phyloP scores from a whole-genome alignment of 2,888 invertebrate genomes.

The Torymus auratus region DNA sequence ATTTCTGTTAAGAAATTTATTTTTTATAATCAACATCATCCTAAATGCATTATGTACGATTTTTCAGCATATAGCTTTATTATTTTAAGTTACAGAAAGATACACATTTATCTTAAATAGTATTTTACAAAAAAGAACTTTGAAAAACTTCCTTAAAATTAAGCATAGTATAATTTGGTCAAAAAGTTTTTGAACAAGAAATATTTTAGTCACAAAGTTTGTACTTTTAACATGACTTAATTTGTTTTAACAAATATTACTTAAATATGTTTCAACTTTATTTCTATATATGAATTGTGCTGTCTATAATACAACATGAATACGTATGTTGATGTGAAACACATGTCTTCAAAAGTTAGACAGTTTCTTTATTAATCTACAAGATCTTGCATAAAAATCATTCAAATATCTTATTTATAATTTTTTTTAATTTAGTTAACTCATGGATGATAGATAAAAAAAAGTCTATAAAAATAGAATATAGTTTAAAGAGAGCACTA shows the following conservation, averaged over 20 bases:
- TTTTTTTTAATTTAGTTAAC: conserved; percentile 21
- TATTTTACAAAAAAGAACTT: conserved; percentile 52
- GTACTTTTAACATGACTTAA: conserved; percentile 50
- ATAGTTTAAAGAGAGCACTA: conserved; percentile 49
- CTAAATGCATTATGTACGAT: conserved; percentile 48
- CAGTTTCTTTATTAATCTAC: conserved; percentile 20
- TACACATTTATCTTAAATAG: conserved; percentile 51
- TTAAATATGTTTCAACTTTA: conserved; percentile 39
- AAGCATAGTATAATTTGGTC: conserved; percentile 32
- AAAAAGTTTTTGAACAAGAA: conserved; percentile 44
- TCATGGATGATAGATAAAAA: conserved; percentile 28
- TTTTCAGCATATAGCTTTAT: conserved; percentile 45
- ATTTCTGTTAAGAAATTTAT: conserved; percentile 44
- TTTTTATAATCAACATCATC: conserved; percentile 46
- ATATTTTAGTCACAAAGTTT: conserved; percentile 49
- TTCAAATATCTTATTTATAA: conserved; percentile 13
- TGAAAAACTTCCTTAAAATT: conserved; percentile 33
- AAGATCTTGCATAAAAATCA: conserved; percentile 32
- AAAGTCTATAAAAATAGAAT: conserved; percentile 52
- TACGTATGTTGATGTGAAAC: conserved; percentile 14
- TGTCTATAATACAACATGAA: conserved; percentile 42
- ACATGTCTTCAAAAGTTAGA: conserved; percentile 24
- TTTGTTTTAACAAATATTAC: conserved; percentile 47
- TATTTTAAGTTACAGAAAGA: conserved; percentile 46
- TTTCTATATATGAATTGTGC: conserved; percentile 22